Percentiles rank a stretch among this genome's conserved stretches.
These are phyloP conservation scores for Spodoptera litura DNA, from an alignment of 1,140 invertebrate genomes.

Conservation along the genomic window DNA sequence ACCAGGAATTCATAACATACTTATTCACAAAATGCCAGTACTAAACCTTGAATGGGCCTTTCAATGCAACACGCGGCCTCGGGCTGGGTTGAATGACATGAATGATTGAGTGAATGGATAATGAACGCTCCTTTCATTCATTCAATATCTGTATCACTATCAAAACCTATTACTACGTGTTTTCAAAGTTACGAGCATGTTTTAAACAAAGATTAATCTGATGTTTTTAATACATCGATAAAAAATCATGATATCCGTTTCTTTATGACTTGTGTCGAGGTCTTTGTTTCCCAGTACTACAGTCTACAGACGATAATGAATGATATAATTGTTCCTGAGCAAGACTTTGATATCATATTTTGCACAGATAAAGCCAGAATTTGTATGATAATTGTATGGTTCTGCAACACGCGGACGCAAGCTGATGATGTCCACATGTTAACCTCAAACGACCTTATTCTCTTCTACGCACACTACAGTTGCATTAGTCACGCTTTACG, in stretches of 20 bases:
- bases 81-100: slow-evolving; percentile 55
- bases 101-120: slow-evolving; percentile 50
- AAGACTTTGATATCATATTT: slow-evolving; percentile 1
- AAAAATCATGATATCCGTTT: neutral
- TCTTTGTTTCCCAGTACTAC: slow-evolving; percentile 27
- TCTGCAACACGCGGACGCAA: slow-evolving; percentile 28
- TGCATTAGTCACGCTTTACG: slow-evolving; percentile 58
- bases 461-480: slow-evolving; percentile 52
- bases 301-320: neutral
- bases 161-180: slow-evolving; percentile 24
- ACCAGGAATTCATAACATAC: slow-evolving; percentile 43
- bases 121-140: slow-evolving; percentile 38
- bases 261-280: slow-evolving; percentile 19
- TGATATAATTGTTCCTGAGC: slow-evolving; percentile 11
- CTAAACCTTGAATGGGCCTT: slow-evolving; percentile 55
- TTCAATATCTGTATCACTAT: slow-evolving; percentile 35
- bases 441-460: slow-evolving; percentile 58
- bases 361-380: neutral
- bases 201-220: slow-evolving; percentile 10
- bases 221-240: too few relatives aligned
- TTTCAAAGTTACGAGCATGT: slow-evolving; percentile 2
- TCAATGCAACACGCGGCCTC: slow-evolving; percentile 48
- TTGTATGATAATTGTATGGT: slow-evolving; percentile 5
- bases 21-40: slow-evolving; percentile 19
- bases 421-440: slow-evolving; percentile 38